Evolutionary conservation across 1,140 invertebrate species (phyloP), one percentile per base, ranked within the genome.

Genomic region (Whitmania pigra): DNA sequence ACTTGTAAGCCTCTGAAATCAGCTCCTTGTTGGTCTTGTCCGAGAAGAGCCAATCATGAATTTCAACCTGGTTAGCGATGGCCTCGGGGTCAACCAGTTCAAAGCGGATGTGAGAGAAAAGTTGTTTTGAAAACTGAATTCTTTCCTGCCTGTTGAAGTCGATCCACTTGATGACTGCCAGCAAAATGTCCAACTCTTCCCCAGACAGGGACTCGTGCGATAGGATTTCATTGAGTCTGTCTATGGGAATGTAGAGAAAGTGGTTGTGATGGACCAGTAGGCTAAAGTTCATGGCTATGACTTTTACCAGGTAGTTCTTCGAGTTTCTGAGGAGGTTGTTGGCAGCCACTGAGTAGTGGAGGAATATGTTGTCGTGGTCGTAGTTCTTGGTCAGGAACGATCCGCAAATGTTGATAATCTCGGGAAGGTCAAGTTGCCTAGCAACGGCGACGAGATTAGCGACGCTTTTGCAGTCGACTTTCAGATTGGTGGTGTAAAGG

Each of bases 401-500:
- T 63, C 66, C 55, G 49, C 72, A 73, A 43, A 68, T 69, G 13
- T 54, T 25, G 6, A 73, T 71, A 25, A 53, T 43, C 43, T 69
- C 66, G 25, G 31, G 60, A 40, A 71, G 66, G 22, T 69, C 74
- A 6, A 75, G 54, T 29, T 75, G 72, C 57, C 68, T 71, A 36
- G 74, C 74, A 63, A 53, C 53, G 25, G 53, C 63, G 13, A 73
- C 18, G 22, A 75, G 53, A 18, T 60, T 53, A 20, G 69, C 72
- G n/a, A 75, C 68, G 68, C 73, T 75, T 6, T 69, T 53, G 20
- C 55, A 55, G 53, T 71, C 66, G 6, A 75, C 67, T 53, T 73
- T 70, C 29, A 75, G 71, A 60, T 75, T 71, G 31, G 73, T 71
- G 3, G 74, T 75, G 43, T 75, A 75, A n/a, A 75, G 60, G 43